phyloP scores from a whole-genome alignment of 2,797 vertebrate genomes.

The Labeo calbasu region DNA sequence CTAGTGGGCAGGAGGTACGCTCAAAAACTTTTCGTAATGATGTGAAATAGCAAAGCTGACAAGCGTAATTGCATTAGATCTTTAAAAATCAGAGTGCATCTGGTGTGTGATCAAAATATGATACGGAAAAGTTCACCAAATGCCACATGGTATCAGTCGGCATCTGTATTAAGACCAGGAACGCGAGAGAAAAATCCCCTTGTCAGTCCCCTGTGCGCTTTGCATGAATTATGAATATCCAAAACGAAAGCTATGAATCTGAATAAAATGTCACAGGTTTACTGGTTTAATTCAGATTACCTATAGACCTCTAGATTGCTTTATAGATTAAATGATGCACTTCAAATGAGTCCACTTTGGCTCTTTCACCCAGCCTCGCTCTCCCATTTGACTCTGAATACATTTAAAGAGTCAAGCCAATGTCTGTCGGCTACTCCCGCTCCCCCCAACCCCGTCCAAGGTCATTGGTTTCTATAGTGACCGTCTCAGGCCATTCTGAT shows the following conservation, averaged over 20 bases:
- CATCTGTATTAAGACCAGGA: slow-evolving; percentile 27
- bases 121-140: neutral
- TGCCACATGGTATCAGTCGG: slow-evolving; percentile 1
- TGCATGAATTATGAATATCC: slow-evolving; percentile 4
- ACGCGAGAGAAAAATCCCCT: neutral
- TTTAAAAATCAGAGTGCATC: slow-evolving; percentile 15
- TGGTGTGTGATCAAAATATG: slow-evolving; percentile 25
- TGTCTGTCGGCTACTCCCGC: slow-evolving; percentile 34
- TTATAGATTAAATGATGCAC: slow-evolving; percentile 39
- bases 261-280: slow-evolving; percentile 39
- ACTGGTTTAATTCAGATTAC: slow-evolving; percentile 39
- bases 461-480: slow-evolving; percentile 65
- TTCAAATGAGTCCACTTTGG: slow-evolving; percentile 42
- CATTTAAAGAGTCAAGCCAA: slow-evolving; percentile 52
- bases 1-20: slow-evolving; percentile 15
- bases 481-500: slow-evolving; percentile 51
- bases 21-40: slow-evolving; percentile 35
- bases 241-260: neutral
- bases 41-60: slow-evolving; percentile 30
- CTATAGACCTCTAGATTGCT: slow-evolving; percentile 18
- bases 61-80: slow-evolving; percentile 26
- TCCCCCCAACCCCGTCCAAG: slow-evolving; percentile 53
- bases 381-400: slow-evolving; percentile 53
- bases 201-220: neutral
- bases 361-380: slow-evolving; percentile 21